Conservation (phyloP, 1,140 invertebrate species). For the Cherax quadricarinatus region DNA sequence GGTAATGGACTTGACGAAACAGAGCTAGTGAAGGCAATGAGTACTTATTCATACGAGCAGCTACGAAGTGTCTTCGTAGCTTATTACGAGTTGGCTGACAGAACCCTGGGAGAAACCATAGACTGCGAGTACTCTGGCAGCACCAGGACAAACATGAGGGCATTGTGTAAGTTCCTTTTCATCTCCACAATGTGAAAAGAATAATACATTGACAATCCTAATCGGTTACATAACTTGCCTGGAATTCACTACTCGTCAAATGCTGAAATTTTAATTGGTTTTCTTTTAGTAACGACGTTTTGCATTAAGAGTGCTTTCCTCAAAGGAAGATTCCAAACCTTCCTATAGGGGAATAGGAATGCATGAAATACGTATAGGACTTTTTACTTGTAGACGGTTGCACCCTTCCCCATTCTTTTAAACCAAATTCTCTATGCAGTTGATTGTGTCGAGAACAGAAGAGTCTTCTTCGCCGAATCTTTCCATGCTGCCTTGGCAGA, state of each 20-base stretch:
- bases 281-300: too few species aligned
- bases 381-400: too few species aligned
- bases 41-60: slow-evolving; percentile 28
- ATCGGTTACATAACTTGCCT: too few species aligned
- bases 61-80: slow-evolving; percentile 5
- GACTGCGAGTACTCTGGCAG: slow-evolving; percentile 8
- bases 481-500: slow-evolving; percentile 93
- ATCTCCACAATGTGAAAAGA: too few species aligned
- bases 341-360: too few species aligned
- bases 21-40: not conserved
- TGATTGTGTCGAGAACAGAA: slow-evolving; percentile 81
- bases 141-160: slow-evolving; percentile 13
- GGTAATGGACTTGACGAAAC: not conserved
- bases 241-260: too few species aligned
- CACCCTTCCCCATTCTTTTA: too few species aligned
- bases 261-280: too few species aligned
- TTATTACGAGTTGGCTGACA: slow-evolving; percentile 21
- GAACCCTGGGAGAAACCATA: slow-evolving; percentile 33
- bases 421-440: not conserved
- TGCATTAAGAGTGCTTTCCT: too few species aligned
- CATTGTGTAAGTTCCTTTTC: slow-evolving; percentile 37
- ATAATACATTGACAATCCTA: too few species aligned
- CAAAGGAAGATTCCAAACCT: too few species aligned
- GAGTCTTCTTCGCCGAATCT: slow-evolving; percentile 94
- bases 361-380: too few species aligned